Evolutionary conservation across 2,888 invertebrate species (phyloP), one percentile per base, ranked within the genome.

Genomic region (Osmoderma eremita): DNA sequence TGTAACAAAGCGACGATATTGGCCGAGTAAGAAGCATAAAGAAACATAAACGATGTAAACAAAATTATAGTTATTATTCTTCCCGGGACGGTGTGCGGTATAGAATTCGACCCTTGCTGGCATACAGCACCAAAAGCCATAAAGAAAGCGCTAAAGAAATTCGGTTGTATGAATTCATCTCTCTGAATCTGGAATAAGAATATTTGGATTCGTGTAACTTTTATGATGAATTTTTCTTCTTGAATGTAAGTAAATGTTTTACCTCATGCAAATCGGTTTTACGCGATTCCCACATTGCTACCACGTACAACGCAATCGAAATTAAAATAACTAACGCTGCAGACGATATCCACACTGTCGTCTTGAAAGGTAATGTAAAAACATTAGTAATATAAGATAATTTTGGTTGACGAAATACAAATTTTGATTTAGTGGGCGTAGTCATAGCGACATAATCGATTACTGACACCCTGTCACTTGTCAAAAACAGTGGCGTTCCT

Each of bases 1-100:
- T 91, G 91, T 0, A 92, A 83, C 0, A 92, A 79, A 0, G 91
- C 90, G 0, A 92, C 91, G 51, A 92, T 91, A 74, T 91, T 91
- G 0, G 91, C 91, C 0, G 91, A 87, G 75, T 91, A 92, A 0
- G 91, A 90, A 0, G 90, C 89, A 76, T 91, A 91, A 0, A 92
- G 81, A 73, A 91, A 91, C 83, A 91, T 87, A 2, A 89, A 80
- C 0, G 89, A 84, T 5, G 89, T 77, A 71, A 90, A 88, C 0
- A 89, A 80, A 45, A 89, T 82, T 63, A 91, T 81, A 73, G 89
- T 85, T 0, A 90, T 88, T 17, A 90, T 84, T 22, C 91, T 84
- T 63, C 83, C 83, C 2, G 83, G 77, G 45, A 75, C 51, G 42
- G 79, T 78, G 39, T 70, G 74, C 8, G 88, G 88, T 71, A 87